Conservation (phyloP, 2,113 vertebrate genomes). For the Morone chrysops region DNA sequence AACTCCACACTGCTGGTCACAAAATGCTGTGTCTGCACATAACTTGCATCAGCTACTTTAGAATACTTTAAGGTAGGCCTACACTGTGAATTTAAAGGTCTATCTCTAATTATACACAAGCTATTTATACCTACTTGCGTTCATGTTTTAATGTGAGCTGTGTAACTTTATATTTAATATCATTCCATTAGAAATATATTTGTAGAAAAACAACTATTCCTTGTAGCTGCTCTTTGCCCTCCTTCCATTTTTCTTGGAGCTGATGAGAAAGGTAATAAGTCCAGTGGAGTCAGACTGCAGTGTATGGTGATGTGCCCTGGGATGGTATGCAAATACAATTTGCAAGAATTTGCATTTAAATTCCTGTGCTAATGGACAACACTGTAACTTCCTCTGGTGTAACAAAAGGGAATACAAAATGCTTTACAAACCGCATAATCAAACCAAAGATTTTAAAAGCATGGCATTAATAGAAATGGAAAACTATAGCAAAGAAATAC, state of each 20-base stretch:
- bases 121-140: not conserved
- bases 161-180: not conserved
- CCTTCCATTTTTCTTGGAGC: constrained; percentile 15
- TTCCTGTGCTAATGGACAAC: constrained; percentile 39
- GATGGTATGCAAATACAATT: constrained; percentile 60
- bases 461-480: not conserved
- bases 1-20: no score
- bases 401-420: constrained; percentile 28
- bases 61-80: no score
- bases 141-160: not conserved
- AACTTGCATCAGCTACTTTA: no score
- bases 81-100: not conserved
- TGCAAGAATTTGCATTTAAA: constrained; percentile 62
- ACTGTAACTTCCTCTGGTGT: constrained; percentile 34
- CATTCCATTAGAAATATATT: not conserved
- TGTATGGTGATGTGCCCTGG: constrained; percentile 33
- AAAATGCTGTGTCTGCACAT: no score
- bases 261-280: constrained; percentile 43
- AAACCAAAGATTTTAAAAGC: constrained; percentile 14
- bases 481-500: not conserved
- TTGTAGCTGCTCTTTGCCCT: constrained; percentile 13
- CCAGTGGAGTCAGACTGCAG: constrained; percentile 17
- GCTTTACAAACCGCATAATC: constrained; percentile 31
- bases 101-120: not conserved
- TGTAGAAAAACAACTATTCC: constrained; percentile 2